A percentile compares a stretch with the other conserved stretches of the same genome.
Evolutionary conservation across 1,140 invertebrate species (phyloP).

Genomic region (Drosophila teissieri): DNA sequence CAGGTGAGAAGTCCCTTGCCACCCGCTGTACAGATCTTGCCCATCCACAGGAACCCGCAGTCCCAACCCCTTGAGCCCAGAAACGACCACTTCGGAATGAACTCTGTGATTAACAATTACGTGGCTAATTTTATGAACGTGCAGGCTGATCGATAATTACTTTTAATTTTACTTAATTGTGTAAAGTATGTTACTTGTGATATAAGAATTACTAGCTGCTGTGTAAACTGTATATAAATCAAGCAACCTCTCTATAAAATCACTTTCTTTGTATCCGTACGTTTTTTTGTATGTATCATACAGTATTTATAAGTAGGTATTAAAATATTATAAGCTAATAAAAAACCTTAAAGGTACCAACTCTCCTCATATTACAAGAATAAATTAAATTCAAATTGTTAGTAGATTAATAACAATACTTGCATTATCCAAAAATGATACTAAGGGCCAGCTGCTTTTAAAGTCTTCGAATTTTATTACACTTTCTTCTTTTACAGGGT

Average conservation of each 20-base stretch:
- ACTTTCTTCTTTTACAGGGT: neutral
- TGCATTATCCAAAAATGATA: too few species aligned
- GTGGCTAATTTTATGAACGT: conserved; percentile 41
- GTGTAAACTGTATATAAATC: too few species aligned
- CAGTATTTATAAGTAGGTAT: too few species aligned
- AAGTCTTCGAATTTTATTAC: neutral
- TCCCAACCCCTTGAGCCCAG: conserved; percentile 1
- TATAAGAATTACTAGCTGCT: neutral
- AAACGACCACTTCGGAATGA: conserved; percentile 20
- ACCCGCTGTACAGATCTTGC: neutral
- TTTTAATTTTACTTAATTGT: neutral
- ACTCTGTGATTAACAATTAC: conserved; percentile 41
- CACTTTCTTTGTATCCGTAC: too few species aligned
- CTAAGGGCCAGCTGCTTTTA: too few species aligned
- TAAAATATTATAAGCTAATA: too few species aligned
- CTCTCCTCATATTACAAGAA: too few species aligned
- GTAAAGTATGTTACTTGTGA: conserved; percentile 4
- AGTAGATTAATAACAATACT: too few species aligned
- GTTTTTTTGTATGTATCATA: too few species aligned
- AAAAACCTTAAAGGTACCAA: too few species aligned
- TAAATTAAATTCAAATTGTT: too few species aligned
- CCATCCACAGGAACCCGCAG: neutral
- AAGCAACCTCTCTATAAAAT: too few species aligned
- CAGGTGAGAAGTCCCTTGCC: neutral
- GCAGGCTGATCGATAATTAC: conserved; percentile 3